Evolutionary conservation across 1,140 invertebrate genomes (phyloP), one percentile per base, ranked within the genome.

Genomic region (Maconellicoccus hirsutus): DNA sequence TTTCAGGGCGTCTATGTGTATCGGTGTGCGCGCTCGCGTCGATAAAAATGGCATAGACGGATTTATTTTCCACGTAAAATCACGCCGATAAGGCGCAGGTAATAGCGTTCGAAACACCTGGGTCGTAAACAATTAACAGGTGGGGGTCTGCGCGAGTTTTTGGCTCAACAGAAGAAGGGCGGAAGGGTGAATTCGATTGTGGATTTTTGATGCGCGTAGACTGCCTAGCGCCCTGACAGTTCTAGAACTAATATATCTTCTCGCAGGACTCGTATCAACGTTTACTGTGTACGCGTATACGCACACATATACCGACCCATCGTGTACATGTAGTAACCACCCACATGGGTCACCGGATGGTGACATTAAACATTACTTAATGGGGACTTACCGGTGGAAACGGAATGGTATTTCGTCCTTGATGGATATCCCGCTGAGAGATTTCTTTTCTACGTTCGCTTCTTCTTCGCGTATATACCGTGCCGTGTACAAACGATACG

Each of bases 291-390:
- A 33, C 12, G n/a, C 29, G 29, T 33, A 33, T 33, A 33, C 29
- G 29, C 12, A 6, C 4, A 33, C 4, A 3, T 12, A 33, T 33
- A 12, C 29, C 12, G 29, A 12, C 29, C 12, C 29, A 4, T 23
- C 61, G 61, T 66, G 16, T 52, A 52, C n/a, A 3, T 33, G n/a
- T 61, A 66, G 6, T 26, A 66, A 26, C 61, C 61, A 66, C 61
- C 61, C 61, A 66, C 61, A 25, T 25, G 25, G 61, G 61, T 66
- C 61, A 66, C 61, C 61, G 61, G 61, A 66, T 66, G 61, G 61
- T 66, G 61, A 66, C 61, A 66, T 66, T 66, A 66, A 66, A 66
- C 61, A 66, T 66, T 66, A 66, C 61, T 66, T 66, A 66, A 66
- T 66, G 61, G 61, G 22, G 61, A 66, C 61, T 66, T 66, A 26